A percentile compares a stretch with the other conserved stretches of the same genome.
Evolutionary conservation across 2,797 vertebrate genomes (phyloP).

Genomic region (Aselliscus stoliczkanus): DNA sequence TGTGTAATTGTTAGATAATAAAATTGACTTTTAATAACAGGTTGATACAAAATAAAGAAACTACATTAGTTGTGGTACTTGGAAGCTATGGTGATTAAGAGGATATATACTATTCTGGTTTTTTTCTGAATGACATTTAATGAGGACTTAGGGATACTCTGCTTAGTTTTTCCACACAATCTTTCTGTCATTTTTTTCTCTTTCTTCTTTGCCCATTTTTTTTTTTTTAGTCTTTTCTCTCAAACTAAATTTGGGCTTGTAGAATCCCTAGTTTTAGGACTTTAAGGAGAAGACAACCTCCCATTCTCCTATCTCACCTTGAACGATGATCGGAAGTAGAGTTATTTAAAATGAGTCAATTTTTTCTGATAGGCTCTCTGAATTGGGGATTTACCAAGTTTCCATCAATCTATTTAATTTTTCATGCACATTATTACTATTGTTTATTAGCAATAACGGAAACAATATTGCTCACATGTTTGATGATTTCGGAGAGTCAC

Average conservation of each 20-base stretch:
- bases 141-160: not conserved
- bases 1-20: slow-evolving; percentile 5
- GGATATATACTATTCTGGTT: not conserved
- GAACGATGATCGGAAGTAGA: not conserved
- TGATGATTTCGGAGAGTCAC: not conserved
- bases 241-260: not conserved
- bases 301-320: not conserved
- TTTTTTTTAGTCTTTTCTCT: not conserved
- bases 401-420: not conserved
- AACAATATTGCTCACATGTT: not conserved
- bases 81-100: not conserved
- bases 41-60: not conserved
- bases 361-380: not conserved
- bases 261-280: not conserved
- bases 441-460: not conserved
- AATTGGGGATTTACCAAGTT: not conserved
- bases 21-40: not conserved
- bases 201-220: not conserved
- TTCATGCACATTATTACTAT: not conserved
- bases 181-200: not conserved
- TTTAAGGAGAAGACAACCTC: not conserved
- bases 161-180: not conserved
- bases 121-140: not conserved
- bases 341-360: not conserved
- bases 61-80: not conserved